These are phyloP conservation scores for Drosophila miranda DNA, from an alignment of 1,140 invertebrate genomes.

Conservation along the genomic window DNA sequence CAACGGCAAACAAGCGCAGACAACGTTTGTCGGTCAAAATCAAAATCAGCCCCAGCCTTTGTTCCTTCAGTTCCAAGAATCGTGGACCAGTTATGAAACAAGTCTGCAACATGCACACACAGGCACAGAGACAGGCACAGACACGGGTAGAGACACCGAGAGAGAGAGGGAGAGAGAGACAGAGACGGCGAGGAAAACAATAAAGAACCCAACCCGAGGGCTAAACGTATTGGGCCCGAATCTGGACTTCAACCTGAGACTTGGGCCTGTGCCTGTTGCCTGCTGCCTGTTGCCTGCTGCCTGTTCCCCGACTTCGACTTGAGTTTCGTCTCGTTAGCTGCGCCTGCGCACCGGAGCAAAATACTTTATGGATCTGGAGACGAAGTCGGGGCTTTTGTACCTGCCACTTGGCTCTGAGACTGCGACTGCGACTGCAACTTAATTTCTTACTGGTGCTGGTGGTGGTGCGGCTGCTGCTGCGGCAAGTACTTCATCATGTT, in stretches of 20 bases:
- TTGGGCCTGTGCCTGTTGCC: too few species aligned
- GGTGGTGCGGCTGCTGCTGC: slow-evolving; percentile 27
- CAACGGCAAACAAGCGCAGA: slow-evolving; percentile 64
- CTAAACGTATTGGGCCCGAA: slow-evolving; percentile 54
- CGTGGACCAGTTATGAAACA: slow-evolving; percentile 81
- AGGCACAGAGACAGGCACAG: slow-evolving; percentile 28
- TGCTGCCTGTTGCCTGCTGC: too few species aligned
- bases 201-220: slow-evolving; percentile 71
- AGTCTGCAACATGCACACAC: slow-evolving; percentile 73
- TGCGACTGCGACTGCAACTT: slow-evolving; percentile 60
- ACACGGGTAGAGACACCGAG: neutral
- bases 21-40: slow-evolving; percentile 81
- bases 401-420: slow-evolving; percentile 61
- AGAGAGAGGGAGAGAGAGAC: slow-evolving; percentile 1
- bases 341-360: slow-evolving; percentile 46
- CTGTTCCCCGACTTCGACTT: slow-evolving; percentile 3
- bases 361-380: slow-evolving; percentile 65
- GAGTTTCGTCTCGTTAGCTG: slow-evolving; percentile 65
- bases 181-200: slow-evolving; percentile 51
- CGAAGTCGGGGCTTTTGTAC: slow-evolving; percentile 55
- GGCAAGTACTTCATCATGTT: slow-evolving; percentile 67
- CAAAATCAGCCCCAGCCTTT: slow-evolving; percentile 79
- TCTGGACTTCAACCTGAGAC: slow-evolving; percentile 34
- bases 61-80: slow-evolving; percentile 78
- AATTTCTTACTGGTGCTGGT: slow-evolving; percentile 49